These are phyloP conservation scores for Pollachius pollachius DNA, from an alignment of 2,113 vertebrate species.

Conservation along the genomic window DNA sequence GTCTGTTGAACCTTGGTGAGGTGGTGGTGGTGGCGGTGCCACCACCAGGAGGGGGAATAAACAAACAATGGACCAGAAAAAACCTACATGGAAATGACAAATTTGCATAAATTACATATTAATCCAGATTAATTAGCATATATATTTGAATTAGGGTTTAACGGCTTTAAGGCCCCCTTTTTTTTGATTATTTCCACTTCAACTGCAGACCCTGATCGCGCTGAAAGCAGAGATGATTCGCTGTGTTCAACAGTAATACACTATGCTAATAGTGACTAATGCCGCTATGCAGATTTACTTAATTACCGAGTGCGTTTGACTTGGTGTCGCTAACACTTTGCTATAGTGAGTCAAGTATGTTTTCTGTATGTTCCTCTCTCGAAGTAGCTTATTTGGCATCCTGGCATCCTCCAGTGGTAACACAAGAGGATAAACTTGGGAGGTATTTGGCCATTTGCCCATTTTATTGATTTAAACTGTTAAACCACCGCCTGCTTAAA, in stretches of 20 bases:
- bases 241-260: slow-evolving; percentile 63
- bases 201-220: slow-evolving; percentile 61
- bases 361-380: slow-evolving; percentile 57
- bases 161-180: slow-evolving; percentile 60
- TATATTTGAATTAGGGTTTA: slow-evolving; percentile 77
- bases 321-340: slow-evolving; percentile 52
- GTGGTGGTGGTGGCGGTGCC: not conserved
- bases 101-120: slow-evolving; percentile 73
- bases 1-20: slow-evolving; percentile 15
- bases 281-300: slow-evolving; percentile 75
- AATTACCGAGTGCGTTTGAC: slow-evolving; percentile 71
- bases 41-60: no score
- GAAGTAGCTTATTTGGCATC: slow-evolving; percentile 61
- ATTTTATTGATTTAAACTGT: slow-evolving; percentile 37
- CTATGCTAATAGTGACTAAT: slow-evolving; percentile 73
- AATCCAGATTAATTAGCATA: slow-evolving; percentile 77
- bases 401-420: slow-evolving; percentile 53
- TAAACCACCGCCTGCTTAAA: slow-evolving; percentile 43
- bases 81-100: slow-evolving; percentile 44
- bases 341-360: slow-evolving; percentile 62
- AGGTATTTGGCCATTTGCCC: slow-evolving; percentile 51
- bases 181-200: slow-evolving; percentile 71
- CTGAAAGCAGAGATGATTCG: slow-evolving; percentile 59
- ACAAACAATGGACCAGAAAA: slow-evolving; percentile 46
- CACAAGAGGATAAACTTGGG: slow-evolving; percentile 46